Conservation (phyloP, 2,113 vertebrate species). For the Rynchops niger region DNA sequence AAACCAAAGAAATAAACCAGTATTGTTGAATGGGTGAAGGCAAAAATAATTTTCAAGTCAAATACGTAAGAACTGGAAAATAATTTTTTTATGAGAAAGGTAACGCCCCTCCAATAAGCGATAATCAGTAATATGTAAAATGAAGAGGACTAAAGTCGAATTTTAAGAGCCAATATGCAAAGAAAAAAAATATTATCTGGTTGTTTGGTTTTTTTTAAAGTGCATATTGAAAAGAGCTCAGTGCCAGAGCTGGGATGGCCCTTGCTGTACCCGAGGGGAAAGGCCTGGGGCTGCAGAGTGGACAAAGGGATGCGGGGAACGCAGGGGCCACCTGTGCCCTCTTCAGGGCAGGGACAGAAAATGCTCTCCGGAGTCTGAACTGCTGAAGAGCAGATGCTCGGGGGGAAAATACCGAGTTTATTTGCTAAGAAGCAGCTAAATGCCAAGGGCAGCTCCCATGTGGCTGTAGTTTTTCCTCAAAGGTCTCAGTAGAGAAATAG, state of each 20-base stretch:
- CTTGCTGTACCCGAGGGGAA: background rate
- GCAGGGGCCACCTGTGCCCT: background rate
- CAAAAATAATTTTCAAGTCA: background rate
- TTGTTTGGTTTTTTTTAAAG: background rate
- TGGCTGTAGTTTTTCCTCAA: background rate
- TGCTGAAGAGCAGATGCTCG: background rate
- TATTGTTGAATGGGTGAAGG: background rate
- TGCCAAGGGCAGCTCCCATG: background rate
- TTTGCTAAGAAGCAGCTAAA: background rate
- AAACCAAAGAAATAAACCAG: background rate
- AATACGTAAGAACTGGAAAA: background rate
- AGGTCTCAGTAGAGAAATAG: background rate
- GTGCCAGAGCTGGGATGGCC: background rate
- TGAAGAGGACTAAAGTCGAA: background rate
- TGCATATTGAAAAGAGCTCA: background rate
- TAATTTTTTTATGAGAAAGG: fast-evolving
- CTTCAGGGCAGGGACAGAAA: background rate
- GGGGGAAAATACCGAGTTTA: background rate
- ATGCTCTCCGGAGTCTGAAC: background rate
- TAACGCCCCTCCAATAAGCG: fast-evolving
- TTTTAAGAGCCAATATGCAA: background rate
- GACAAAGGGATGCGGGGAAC: fast-evolving
- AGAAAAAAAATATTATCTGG: background rate
- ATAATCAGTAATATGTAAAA: background rate
- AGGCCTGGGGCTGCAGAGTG: background rate